phyloP scores from a whole-genome alignment of 1,140 invertebrate genomes.

The Nasonia vitripennis region DNA sequence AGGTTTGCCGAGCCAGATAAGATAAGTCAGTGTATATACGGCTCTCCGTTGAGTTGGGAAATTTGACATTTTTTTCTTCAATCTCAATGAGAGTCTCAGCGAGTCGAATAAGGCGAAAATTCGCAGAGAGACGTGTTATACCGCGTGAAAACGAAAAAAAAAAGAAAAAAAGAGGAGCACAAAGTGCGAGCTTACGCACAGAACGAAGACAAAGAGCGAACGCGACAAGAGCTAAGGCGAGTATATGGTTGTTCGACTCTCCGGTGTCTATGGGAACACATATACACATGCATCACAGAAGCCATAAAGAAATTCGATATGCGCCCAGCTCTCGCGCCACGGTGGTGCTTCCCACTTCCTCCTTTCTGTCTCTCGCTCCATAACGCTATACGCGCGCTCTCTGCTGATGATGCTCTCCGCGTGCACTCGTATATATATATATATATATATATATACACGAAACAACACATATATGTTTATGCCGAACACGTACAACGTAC shows the following conservation, averaged over 20 bases:
- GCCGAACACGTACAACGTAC: too few species aligned
- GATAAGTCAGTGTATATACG: not conserved
- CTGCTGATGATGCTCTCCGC: not conserved
- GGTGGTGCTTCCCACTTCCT: conserved; percentile 76
- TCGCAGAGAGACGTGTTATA: too few species aligned
- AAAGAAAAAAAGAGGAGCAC: not conserved
- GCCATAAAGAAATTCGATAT: conserved; percentile 75
- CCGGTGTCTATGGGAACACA: conserved; percentile 68
- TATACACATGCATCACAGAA: conserved; percentile 64
- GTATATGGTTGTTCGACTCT: conserved; percentile 10
- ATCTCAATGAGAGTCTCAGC: too few species aligned
- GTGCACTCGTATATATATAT: not conserved
- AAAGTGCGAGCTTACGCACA: not conserved
- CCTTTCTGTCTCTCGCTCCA: conserved; percentile 49
- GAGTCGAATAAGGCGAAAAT: too few species aligned
- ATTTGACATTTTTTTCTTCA: too few species aligned
- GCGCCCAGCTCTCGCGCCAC: conserved; percentile 60
- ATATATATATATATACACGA: too few species aligned
- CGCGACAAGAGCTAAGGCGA: not conserved
- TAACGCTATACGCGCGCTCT: not conserved
- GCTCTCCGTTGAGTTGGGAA: too few species aligned
- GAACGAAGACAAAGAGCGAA: conserved; percentile 13
- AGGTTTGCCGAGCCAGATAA: not conserved
- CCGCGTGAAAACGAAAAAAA: too few species aligned
- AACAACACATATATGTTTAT: too few species aligned